These are phyloP conservation scores for Lordiphosa andalusiaca DNA, from an alignment of 2,888 invertebrate genomes.

Conservation along the genomic window DNA sequence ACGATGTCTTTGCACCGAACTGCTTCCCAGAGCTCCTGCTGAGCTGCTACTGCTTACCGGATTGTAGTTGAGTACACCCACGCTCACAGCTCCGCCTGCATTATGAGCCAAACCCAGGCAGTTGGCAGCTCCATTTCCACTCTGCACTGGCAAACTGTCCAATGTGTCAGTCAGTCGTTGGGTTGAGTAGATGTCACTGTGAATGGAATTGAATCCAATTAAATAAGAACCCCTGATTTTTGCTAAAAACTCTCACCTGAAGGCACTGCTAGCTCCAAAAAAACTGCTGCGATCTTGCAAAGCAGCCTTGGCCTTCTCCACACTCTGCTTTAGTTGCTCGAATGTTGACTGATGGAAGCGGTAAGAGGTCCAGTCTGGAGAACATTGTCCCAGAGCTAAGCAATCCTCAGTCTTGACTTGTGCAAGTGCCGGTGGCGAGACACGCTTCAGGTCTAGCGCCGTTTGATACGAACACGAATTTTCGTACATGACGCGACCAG, in stretches of 20 bases:
- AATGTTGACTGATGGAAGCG: constrained; percentile 92
- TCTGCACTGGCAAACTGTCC: constrained; percentile 76
- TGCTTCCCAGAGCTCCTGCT: constrained; percentile 73
- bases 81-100: constrained; percentile 54
- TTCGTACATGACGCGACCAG: constrained; percentile 87
- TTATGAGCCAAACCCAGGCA: constrained; percentile 78
- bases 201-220: background rate
- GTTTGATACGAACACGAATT: constrained; percentile 95
- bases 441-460: constrained; percentile 88
- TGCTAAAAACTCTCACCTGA: constrained; percentile 81
- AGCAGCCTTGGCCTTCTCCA: constrained; percentile 94
- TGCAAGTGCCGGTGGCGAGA: constrained; percentile 81
- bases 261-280: constrained; percentile 87
- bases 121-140: constrained; percentile 68
- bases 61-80: constrained; percentile 56
- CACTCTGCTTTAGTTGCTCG: constrained; percentile 93
- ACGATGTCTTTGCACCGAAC: constrained; percentile 77
- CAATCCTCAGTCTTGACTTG: constrained; percentile 82
- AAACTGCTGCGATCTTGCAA: constrained; percentile 87
- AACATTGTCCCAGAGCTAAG: constrained; percentile 81
- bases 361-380: constrained; percentile 88
- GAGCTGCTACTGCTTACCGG: constrained; percentile 78
- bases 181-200: constrained; percentile 80
- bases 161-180: constrained; percentile 79
- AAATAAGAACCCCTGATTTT: too few relatives aligned